A percentile compares a stretch with the other conserved stretches of the same genome.
Evolutionary conservation across 2,888 invertebrate genomes (phyloP).

Genomic region (Blastobasis lacticolella): DNA sequence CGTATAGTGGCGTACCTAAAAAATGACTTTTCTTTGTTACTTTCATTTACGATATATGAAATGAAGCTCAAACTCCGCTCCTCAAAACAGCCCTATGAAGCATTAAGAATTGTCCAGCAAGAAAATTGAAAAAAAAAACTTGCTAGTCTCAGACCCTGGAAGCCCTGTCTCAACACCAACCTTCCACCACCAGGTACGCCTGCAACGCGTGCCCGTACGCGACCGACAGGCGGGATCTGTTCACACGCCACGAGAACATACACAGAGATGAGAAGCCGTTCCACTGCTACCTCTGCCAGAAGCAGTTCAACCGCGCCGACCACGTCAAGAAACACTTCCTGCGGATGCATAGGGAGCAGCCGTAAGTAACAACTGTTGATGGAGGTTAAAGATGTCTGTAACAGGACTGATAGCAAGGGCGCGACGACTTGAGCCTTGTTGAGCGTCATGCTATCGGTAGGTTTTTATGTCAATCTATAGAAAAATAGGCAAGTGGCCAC

Average conservation of each 20-base stretch:
- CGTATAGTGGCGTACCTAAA: too few species aligned
- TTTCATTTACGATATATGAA: too few species aligned
- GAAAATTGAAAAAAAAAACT: constrained; percentile 12
- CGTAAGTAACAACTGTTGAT: constrained; percentile 22
- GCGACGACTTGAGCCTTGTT: too few species aligned
- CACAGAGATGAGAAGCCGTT: constrained; percentile 95
- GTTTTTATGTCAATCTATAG: too few species aligned
- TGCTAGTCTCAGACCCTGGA: neutral
- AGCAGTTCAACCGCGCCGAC: constrained; percentile 94
- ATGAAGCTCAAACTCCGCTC: too few species aligned
- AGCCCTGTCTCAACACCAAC: neutral
- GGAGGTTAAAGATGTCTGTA: too few species aligned
- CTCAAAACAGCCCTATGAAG: too few species aligned
- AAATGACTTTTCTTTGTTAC: too few species aligned
- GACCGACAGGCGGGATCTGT: constrained; percentile 91
- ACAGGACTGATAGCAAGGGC: too few species aligned
- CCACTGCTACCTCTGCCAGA: constrained; percentile 93
- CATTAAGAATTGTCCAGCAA: too few species aligned
- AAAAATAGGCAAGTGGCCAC: too few species aligned
- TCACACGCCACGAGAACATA: constrained; percentile 93
- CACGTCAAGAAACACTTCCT: constrained; percentile 96
- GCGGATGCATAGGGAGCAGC: constrained; percentile 92
- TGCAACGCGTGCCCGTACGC: constrained; percentile 93
- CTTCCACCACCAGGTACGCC: constrained; percentile 73
- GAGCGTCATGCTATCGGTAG: too few species aligned